These are phyloP conservation scores for Pseudomyrmex dendroicus DNA, from an alignment of 1,140 invertebrate genomes.

Conservation along the genomic window DNA sequence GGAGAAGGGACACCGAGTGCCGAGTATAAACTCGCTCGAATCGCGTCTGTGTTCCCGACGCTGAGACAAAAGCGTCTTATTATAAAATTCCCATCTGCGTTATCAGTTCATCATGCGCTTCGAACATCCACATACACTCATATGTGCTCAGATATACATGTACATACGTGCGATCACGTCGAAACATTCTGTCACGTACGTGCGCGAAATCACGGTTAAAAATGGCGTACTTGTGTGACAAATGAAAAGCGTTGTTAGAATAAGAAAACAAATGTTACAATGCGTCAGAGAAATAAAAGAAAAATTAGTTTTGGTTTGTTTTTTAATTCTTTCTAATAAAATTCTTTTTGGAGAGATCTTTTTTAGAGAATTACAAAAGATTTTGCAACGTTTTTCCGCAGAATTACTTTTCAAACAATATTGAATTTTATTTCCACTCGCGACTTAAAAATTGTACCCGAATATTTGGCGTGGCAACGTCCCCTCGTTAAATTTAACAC, in stretches of 20 bases:
- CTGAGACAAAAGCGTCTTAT: neutral
- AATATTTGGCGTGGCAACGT: slow-evolving; percentile 57
- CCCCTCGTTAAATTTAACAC: slow-evolving; percentile 74
- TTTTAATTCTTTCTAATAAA: no score
- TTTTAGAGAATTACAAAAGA: no score
- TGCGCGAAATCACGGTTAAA: neutral
- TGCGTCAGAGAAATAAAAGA: neutral
- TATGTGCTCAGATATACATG: no score
- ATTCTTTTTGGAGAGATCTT: no score
- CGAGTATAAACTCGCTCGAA: slow-evolving; percentile 29
- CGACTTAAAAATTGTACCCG: slow-evolving; percentile 61
- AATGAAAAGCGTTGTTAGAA: neutral
- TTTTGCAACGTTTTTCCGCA: no score
- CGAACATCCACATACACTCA: neutral
- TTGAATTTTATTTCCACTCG: slow-evolving; percentile 5
- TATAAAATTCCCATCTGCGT: neutral
- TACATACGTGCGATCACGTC: neutral
- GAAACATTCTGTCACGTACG: neutral
- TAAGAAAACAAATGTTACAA: neutral
- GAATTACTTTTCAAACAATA: neutral
- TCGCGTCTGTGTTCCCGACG: neutral
- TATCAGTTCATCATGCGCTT: neutral
- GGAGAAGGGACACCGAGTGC: slow-evolving; percentile 55
- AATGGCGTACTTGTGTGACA: neutral
- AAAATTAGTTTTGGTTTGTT: no score